Base-by-base conservation (phyloP, 2,888 invertebrate species). In the Callyntrura sp. region DNA sequence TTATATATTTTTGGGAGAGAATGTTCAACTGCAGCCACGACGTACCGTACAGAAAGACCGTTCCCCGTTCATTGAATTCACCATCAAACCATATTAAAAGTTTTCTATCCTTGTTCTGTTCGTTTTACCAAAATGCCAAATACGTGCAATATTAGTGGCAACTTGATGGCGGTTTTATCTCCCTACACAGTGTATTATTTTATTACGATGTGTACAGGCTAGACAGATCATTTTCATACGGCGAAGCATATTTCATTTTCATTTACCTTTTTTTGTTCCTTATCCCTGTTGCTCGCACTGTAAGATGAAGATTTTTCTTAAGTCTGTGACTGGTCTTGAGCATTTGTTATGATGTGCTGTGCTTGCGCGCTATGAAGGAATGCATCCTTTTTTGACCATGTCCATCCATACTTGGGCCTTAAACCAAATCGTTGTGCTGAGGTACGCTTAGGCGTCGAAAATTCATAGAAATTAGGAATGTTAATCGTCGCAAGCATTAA, bases 1-100 rank as follows among this genome's bases (percentile, higher is more conserved):
- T 92, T 88, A 88, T 88, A 76, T 88, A 83, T 43, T 76, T 88
- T 88, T 83, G 48, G 76, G 87, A 60, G 62, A 57, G 45, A 45
- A 82, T 68, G 28, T 11, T 11, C 76, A 4, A 51, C 20, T 73
- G 12, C 68, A 2, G 12, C 14, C 14, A 55, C 25, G 9, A 57
- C 45, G 6, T 20, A 62, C 79, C 17, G 43, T 62, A 60, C 35
- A 81, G 43, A 8, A 57, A 81, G 43, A 60, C 57, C 60, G 43
- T 81, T 60, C 60, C 60, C 60, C 57, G 43, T 81, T 79, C 79
- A 79, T 45, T 82, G 43, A 82, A 82, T 45, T 48, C 17, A 20
- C 57, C 43, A 57, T 43, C 60, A 81, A 60, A 81, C 57, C 79
- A 17, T 57, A 60, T 57, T 60, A 43, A 81, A 60, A 81, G 43